Conservation (phyloP, 2,888 invertebrate species). For the Osmoderma eremita region DNA sequence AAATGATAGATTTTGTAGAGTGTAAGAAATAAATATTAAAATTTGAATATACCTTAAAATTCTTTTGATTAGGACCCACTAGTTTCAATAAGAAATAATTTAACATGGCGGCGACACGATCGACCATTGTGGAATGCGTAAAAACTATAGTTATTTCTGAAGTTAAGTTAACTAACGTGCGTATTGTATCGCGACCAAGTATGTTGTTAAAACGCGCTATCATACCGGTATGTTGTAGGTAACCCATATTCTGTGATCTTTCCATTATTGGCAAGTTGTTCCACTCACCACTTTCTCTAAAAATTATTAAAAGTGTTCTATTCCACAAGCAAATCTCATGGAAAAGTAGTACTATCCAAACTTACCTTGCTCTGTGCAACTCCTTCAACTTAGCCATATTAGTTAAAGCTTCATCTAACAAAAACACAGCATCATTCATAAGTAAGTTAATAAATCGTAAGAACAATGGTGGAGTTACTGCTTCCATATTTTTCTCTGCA, state of each 20-base stretch:
- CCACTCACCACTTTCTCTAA: conserved; percentile 81
- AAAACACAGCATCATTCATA: conserved; percentile 96
- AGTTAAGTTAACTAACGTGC: conserved; percentile 81
- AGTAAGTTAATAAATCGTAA: conserved; percentile 94
- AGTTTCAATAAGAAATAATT: conserved; percentile 92
- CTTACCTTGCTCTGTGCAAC: conserved; percentile 79
- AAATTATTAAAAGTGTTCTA: not conserved
- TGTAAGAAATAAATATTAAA: conserved; percentile 7
- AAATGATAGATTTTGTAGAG: conserved; percentile 38
- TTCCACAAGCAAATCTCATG: conserved; percentile 9
- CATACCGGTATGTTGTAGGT: conserved; percentile 81
- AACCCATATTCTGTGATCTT: conserved; percentile 77
- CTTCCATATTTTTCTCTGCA: conserved; percentile 90
- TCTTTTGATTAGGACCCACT: conserved; percentile 91
- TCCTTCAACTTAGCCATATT: conserved; percentile 90
- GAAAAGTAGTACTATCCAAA: too few species aligned
- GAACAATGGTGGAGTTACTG: conserved; percentile 89
- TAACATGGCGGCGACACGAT: conserved; percentile 93
- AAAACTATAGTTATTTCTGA: conserved; percentile 83
- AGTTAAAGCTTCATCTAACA: conserved; percentile 90
- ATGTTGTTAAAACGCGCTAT: conserved; percentile 93
- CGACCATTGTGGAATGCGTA: conserved; percentile 90
- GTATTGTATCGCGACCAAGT: conserved; percentile 88
- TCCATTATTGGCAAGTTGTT: conserved; percentile 74
- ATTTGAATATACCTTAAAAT: conserved; percentile 76